Conservation (phyloP, 2,888 invertebrate genomes). For the Galeopsomyia nigrocyanea region DNA sequence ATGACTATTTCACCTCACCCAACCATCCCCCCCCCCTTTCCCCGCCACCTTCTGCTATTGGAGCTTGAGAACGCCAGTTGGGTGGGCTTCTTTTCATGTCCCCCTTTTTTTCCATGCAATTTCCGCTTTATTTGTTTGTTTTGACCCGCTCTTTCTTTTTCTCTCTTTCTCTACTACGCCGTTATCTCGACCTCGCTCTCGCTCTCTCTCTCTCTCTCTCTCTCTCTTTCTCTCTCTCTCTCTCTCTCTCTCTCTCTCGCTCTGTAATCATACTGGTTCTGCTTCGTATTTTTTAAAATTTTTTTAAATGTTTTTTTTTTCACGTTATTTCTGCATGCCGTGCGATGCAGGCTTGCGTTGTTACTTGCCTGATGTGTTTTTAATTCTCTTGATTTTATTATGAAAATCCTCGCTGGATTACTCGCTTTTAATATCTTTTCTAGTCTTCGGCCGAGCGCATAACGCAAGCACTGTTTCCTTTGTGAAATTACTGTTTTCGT, state of each 20-base stretch:
- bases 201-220: not conserved
- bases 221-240: slow-evolving; percentile 4
- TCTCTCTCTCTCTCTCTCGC: not conserved
- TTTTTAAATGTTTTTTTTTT: too few relatives aligned
- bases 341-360: not conserved
- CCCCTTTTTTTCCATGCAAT: slow-evolving; percentile 1
- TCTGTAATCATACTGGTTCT: not conserved
- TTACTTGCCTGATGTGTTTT: not conserved
- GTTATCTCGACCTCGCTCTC: too few relatives aligned
- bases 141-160: not conserved
- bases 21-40: too few relatives aligned
- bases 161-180: not conserved
- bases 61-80: too few relatives aligned
- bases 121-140: slow-evolving; percentile 30
- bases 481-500: too few relatives aligned
- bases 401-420: too few relatives aligned
- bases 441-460: too few relatives aligned
- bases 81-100: too few relatives aligned
- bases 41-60: too few relatives aligned
- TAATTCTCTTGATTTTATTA: slow-evolving; percentile 15
- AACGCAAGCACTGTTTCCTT: too few relatives aligned
- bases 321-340: not conserved
- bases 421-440: too few relatives aligned
- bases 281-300: slow-evolving; percentile 1
- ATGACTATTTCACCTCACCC: too few relatives aligned